A percentile compares a stretch with the other conserved stretches of the same genome.
phyloP scores from a whole-genome alignment of 2,888 invertebrate genomes.

The Ectemnius lituratus region DNA sequence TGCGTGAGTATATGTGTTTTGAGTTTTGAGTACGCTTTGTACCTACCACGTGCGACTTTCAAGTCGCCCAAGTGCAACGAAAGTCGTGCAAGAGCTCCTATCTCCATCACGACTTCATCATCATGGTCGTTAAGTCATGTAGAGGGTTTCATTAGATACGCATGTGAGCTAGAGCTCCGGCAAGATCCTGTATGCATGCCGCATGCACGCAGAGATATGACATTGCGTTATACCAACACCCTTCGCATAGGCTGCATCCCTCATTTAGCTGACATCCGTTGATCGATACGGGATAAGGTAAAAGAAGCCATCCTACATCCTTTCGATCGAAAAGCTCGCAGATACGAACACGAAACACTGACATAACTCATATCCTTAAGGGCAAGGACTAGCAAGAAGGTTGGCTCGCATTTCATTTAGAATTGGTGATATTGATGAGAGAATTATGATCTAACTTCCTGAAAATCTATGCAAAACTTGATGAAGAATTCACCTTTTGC shows the following conservation, averaged over 20 bases:
- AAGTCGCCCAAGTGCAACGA: no score
- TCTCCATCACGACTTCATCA: conserved; percentile 11
- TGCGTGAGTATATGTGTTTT: no score
- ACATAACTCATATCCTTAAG: no score
- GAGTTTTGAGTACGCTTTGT: no score
- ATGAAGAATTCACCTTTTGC: no score
- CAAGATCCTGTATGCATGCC: conserved; percentile 58
- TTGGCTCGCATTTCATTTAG: no score
- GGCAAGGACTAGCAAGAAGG: no score
- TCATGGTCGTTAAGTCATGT: conserved; percentile 23
- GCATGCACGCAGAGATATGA: conserved; percentile 60
- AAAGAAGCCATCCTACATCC: conserved; percentile 34
- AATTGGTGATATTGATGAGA: no score
- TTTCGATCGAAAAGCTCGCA: conserved; percentile 20
- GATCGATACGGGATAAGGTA: conserved; percentile 53
- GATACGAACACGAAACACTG: no score
- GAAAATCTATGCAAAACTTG: no score
- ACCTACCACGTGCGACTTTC: background rate
- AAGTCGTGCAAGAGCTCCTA: conserved; percentile 1
- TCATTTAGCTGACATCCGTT: conserved; percentile 54
- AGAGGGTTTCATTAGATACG: conserved; percentile 33
- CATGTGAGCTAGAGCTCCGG: conserved; percentile 48
- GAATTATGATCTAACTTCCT: no score
- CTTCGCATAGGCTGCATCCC: conserved; percentile 41
- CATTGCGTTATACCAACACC: conserved; percentile 40